Conservation (phyloP, 2,113 vertebrate genomes). For the Callipepla squamata region DNA sequence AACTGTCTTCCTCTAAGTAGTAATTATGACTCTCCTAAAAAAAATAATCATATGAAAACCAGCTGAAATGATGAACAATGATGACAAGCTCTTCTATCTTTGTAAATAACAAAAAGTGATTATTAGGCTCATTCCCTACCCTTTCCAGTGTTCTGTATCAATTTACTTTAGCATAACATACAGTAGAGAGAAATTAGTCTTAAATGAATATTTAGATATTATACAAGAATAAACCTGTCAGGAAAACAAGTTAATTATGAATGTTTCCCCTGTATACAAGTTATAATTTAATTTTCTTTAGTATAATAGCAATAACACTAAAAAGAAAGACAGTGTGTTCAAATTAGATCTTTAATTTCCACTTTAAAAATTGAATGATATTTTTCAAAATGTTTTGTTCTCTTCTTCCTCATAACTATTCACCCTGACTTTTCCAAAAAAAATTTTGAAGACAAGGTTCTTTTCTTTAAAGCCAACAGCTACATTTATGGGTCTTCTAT, state of each 20-base stretch:
- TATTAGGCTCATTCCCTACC: not conserved
- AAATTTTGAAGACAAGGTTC: not conserved
- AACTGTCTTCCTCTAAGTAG: not conserved
- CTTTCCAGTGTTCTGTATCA: not conserved
- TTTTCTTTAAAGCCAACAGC: not conserved
- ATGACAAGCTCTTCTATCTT: not conserved
- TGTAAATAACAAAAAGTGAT: not conserved
- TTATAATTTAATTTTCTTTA: conserved; percentile 42
- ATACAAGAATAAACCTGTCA: conserved; percentile 48
- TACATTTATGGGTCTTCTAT: not conserved
- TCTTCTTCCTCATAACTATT: not conserved
- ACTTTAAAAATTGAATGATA: not conserved
- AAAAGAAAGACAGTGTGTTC: not conserved
- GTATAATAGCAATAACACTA: conserved; percentile 21
- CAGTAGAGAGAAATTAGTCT: not conserved
- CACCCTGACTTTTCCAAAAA: not conserved
- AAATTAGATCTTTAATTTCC: conserved; percentile 57
- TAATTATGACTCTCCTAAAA: conserved; percentile 33
- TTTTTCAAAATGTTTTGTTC: conserved; percentile 48
- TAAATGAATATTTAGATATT: conserved; percentile 46
- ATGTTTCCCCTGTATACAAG: conserved; percentile 7
- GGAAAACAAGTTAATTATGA: conserved; percentile 49
- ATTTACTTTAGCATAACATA: not conserved
- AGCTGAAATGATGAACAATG: conserved; percentile 12
- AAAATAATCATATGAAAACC: not conserved